Conservation (phyloP, 2,797 vertebrate genomes). For the Sternarchorhynchus goeldii region DNA sequence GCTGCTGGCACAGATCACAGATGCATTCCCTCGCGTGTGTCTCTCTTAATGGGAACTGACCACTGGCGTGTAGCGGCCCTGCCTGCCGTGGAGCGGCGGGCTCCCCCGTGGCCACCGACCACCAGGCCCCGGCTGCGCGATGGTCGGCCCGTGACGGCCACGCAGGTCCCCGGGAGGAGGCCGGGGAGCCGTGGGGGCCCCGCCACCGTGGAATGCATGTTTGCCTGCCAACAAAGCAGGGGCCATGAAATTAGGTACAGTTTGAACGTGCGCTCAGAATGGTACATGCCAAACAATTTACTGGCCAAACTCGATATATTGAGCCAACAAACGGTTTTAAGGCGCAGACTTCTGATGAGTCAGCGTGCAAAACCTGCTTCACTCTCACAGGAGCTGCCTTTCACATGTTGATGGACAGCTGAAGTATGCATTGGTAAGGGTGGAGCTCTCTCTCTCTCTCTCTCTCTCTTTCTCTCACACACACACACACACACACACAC, state of each 20-base stretch:
- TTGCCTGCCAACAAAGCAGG: conserved; percentile 25
- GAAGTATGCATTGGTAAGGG: conserved; percentile 42
- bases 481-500: conserved; percentile 40
- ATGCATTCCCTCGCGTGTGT: conserved; percentile 57
- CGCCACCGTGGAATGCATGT: background rate
- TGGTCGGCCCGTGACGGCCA: background rate
- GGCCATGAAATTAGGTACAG: conserved; percentile 25
- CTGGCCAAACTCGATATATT: conserved; percentile 31
- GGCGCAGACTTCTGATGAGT: conserved; percentile 44
- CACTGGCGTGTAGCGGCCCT: conserved; percentile 63
- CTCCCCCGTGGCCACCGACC: conserved; percentile 42
- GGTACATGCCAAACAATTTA: conserved; percentile 38
- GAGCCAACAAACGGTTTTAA: conserved; percentile 43
- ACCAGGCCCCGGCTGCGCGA: conserved; percentile 36
- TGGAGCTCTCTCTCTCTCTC: conserved; percentile 2
- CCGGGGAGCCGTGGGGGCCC: background rate
- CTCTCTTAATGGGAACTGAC: conserved; percentile 72
- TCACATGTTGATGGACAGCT: conserved; percentile 57
- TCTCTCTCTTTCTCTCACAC: conserved; percentile 9
- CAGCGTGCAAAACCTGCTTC: conserved; percentile 45
- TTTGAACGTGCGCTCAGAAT: conserved; percentile 12
- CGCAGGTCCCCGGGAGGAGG: conserved; percentile 12
- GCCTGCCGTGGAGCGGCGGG: conserved; percentile 40
- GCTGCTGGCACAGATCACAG: conserved; percentile 54
- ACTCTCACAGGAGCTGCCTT: conserved; percentile 48